Evolutionary conservation across 2,113 vertebrate species (phyloP), one percentile per base, ranked within the genome.

Genomic region (Galemys pyrenaicus): DNA sequence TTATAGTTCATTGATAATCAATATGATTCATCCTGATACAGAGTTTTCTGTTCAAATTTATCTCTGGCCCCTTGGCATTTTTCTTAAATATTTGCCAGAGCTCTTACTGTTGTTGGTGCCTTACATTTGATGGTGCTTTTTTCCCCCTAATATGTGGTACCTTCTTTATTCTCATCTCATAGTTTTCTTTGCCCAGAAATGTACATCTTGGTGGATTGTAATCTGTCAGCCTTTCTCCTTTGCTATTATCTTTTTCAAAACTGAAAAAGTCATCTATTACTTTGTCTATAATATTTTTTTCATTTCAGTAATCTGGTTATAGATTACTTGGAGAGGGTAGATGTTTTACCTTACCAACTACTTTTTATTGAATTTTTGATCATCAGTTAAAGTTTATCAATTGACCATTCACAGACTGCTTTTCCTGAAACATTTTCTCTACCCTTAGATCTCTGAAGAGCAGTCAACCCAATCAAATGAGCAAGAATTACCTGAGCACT

Each of bases 371-470:
- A 54, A 11, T 37, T 37, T 85, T 84, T 51, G 17, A 56, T 56
- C 19, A 56, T 22, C 19, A 22, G 54, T 56, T 56, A 56, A 56
- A 6, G 5, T 56, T 56, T 56, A 56, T 56, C 6, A 56, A 56
- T 56, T 56, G 54, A 56, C 54, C 20, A 22, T 39, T 87, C 74
- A 49, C 15, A 58, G 37, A 58, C 39, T 73, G 39, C 46, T 79
- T 82, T 94, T 89, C 60, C 56, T 92, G n/a, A 30, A 37, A 49
- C 10, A 37, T 51, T 89, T 89, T 81, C 22, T 74, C 60, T 60
- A 37, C 17, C 10, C 39, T 84, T 39, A 64, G 74, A 6, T 78
- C 44, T 86, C 89, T 87, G 30, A 87, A 86, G 54, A 89, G n/a
- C 62, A 65, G 64, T 78, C 56, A 79, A 0, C 56, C 74, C 73